phyloP scores from a whole-genome alignment of 2,888 invertebrate species.

The Mythimna ferrago region DNA sequence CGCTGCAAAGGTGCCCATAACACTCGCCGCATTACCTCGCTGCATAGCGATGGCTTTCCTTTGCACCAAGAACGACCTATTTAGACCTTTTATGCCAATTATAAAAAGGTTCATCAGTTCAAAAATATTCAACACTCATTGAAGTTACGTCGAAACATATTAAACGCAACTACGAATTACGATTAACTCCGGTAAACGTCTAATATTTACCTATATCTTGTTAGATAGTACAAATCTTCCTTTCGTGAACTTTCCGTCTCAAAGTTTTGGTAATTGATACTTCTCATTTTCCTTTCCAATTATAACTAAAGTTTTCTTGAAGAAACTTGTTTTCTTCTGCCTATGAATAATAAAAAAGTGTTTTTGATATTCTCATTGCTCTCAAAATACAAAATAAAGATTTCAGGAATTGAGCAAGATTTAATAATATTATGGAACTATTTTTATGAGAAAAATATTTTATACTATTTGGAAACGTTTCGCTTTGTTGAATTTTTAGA shows the following conservation, averaged over 20 bases:
- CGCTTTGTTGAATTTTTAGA: no score
- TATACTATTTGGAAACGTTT: no score
- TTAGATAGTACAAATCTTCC: slow-evolving; percentile 9
- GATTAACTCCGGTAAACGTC: slow-evolving; percentile 1
- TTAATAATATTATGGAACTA: no score
- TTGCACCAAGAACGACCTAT: no score
- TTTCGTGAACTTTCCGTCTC: background rate
- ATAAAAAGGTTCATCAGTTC: background rate
- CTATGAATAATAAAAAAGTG: background rate
- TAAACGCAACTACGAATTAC: background rate
- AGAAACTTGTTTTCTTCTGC: background rate
- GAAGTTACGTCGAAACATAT: slow-evolving; percentile 11
- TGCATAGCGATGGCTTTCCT: no score
- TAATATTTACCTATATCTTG: slow-evolving; percentile 15
- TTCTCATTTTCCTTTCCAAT: slow-evolving; percentile 22
- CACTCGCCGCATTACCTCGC: no score
- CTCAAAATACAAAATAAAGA: background rate
- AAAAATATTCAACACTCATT: background rate
- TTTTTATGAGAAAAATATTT: no score
- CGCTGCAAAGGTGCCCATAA: no score
- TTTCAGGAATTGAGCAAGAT: background rate
- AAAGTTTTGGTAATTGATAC: slow-evolving; percentile 27
- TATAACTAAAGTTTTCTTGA: slow-evolving; percentile 9
- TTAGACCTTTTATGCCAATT: no score
- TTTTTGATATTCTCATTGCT: background rate